Evolutionary conservation across 2,113 vertebrate genomes (phyloP), one percentile per base, ranked within the genome.

Genomic region (Gopherus flavomarginatus): DNA sequence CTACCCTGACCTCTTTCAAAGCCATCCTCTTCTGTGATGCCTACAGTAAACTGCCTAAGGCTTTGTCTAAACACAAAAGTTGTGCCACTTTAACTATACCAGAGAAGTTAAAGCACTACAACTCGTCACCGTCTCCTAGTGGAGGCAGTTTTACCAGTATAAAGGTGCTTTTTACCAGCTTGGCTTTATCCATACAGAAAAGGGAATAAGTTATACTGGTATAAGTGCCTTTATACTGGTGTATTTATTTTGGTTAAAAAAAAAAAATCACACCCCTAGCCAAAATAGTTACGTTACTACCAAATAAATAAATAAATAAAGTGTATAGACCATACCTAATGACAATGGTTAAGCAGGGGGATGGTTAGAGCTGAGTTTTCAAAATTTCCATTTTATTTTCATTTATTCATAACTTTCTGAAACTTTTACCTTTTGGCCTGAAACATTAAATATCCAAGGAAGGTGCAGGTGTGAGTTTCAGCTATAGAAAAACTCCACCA

Each of bases 31-130:
- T 78, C 83, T 83, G 38, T 79, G 38, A 4, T 5, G 3, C 83
- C 31, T 85, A 19, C 3, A 26, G 53, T 65, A 0, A 81, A 26
- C 77, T 84, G 87, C 17, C 17, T 49, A 22, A 56, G 29, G 9
- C 52, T 38, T 82, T 86, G 27, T 50, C 83, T 80, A 57, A 85
- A 69, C 9, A 10, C 0, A 0, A 54, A 38, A 81, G 17, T 50
- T 31, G 9, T 83, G 8, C 75, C 90, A 50, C 62, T n/a, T 19
- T 93, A 50, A 31, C 26, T 85, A 26, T 65, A 14, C 31, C 62
- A 65, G 31, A 35, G 35, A 31, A 65, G 29, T 65, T 65, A 65
- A 65, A 65, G 62, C 14, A 65, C 6, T 65, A 65, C 12, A 56
- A 11, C 31, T 6, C 27, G 6, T 35, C 62, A 65, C 31, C 16